phyloP scores from a whole-genome alignment of 2,888 invertebrate species.

The Cephalotes varians region DNA sequence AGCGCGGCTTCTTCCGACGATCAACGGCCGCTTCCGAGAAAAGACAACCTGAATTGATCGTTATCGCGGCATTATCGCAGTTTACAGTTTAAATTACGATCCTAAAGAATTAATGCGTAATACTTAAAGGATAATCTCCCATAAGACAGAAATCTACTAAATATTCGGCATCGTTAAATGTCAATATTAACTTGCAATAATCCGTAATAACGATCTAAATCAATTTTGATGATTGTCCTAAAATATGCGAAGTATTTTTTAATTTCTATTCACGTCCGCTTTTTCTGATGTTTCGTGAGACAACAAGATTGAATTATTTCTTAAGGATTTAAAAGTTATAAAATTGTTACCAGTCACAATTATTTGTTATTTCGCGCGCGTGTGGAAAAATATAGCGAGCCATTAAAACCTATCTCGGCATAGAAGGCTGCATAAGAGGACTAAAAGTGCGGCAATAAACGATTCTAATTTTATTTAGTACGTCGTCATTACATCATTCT shows the following conservation, averaged over 20 bases:
- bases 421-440: neutral
- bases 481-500: constrained; percentile 43
- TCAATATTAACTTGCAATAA: neutral
- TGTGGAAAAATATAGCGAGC: neutral
- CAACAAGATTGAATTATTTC: neutral
- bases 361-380: neutral
- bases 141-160: neutral
- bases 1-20: constrained; percentile 16
- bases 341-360: neutral
- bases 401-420: neutral
- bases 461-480: constrained; percentile 1
- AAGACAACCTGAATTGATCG: constrained; percentile 27
- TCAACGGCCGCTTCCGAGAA: constrained; percentile 28
- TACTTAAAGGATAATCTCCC: neutral
- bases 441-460: neutral
- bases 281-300: neutral
- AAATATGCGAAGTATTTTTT: neutral
- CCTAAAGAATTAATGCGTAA: neutral
- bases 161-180: neutral
- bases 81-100: neutral
- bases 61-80: neutral
- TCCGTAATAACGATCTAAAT: neutral
- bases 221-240: neutral
- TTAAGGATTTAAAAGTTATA: neutral
- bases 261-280: neutral